Base-by-base conservation (phyloP, 2,113 vertebrate genomes). In the Cheilinus undulatus region DNA sequence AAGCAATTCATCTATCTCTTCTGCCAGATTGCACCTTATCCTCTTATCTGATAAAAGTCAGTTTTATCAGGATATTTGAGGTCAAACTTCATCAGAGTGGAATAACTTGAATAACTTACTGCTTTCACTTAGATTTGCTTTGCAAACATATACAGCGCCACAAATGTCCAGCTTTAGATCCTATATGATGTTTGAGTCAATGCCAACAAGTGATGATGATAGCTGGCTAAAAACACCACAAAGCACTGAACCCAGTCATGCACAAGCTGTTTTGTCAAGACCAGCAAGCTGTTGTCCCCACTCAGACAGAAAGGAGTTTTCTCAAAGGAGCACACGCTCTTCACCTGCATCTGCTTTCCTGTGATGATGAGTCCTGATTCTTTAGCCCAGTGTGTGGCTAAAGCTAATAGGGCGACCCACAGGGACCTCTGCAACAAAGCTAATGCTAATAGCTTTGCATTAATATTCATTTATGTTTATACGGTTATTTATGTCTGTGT, bases 381-480 rank as follows among this genome's bases (percentile, higher is more conserved):
- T 65, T 27, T 46, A 5, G 53, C 72, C 56, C 65, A 49, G 61
- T 38, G 57, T 72, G 65, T 58, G 58, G 65, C 56, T 81, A 24
- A 45, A 51, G 63, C 54, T 80, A 88, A 86, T 78, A 36, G 54
- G 63, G 43, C 53, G 64, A 40, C 36, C 82, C 78, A 63, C 20
- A 43, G 88, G 81, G 81, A 83, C 63, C n/a, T 32, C 23, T 36
- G 54, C 76, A 74, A 80, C 81, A 87, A 86, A 84, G 70, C 58
- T 67, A 75, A 85, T 86, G 80, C 83, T 83, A 79, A 91, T 82
- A 42, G 34, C 70, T 59, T 30, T 42, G 34, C 52, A 90, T 90
- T 80, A 67, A 86, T 88, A 84, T 90, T 89, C 2, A 88, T 88
- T 64, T 86, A 82, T 85, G 82, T 75, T 78, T 68, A 84, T 65